Conservation (phyloP, 2,888 invertebrate genomes). For the Patella pellucida region DNA sequence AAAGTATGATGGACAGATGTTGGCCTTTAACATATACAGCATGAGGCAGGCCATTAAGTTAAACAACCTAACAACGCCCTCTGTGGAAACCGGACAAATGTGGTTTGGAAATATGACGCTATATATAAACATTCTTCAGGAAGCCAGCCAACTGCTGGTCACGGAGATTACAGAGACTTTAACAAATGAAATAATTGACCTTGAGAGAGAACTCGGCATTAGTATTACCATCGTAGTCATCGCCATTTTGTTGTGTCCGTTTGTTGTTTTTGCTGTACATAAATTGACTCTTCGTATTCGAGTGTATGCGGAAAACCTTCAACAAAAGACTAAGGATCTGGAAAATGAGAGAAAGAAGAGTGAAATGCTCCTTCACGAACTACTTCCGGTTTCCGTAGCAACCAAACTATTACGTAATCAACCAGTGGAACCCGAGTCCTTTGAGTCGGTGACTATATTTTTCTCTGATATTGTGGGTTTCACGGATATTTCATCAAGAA, state of each 20-base stretch:
- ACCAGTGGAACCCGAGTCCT: conserved; percentile 41
- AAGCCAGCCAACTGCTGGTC: conserved; percentile 14
- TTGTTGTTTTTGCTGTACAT: conserved; percentile 38
- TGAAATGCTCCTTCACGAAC: conserved; percentile 43
- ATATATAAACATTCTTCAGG: conserved; percentile 25
- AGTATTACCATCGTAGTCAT: conserved; percentile 28
- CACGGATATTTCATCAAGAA: conserved; percentile 44
- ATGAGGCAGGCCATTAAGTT: not conserved
- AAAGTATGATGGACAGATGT: conserved; percentile 7
- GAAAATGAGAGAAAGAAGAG: conserved; percentile 43
- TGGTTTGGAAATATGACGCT: conserved; percentile 33
- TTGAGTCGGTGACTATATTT: conserved; percentile 38
- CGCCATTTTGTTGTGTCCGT: conserved; percentile 34
- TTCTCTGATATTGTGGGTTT: conserved; percentile 52
- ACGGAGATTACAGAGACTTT: conserved; percentile 11
- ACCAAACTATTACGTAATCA: conserved; percentile 37
- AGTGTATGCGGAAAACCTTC: conserved; percentile 26
- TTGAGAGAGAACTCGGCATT: conserved; percentile 15
- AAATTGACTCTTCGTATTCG: conserved; percentile 28
- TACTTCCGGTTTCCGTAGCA: conserved; percentile 45
- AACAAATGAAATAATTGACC: not conserved
- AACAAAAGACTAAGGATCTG: conserved; percentile 40
- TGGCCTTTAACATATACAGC: not conserved
- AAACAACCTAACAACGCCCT: conserved; percentile 18
- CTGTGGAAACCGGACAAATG: conserved; percentile 10